Percentiles rank a stretch among this genome's conserved stretches.
Conservation (phyloP, 2,797 vertebrate genomes). For the Xiphorhynchus erythropygius region DNA sequence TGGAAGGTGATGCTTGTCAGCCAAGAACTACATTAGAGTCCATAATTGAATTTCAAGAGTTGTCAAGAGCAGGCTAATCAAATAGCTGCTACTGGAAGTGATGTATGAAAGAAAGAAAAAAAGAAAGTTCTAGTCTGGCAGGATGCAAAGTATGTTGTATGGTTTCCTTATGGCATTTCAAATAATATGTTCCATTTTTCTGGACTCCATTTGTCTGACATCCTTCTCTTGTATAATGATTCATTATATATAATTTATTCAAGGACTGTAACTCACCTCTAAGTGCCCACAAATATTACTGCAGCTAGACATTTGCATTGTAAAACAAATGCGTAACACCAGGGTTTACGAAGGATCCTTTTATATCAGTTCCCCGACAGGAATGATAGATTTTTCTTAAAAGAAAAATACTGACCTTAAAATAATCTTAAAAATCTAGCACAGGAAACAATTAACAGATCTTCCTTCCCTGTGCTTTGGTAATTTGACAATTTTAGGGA, state of each 20-base stretch:
- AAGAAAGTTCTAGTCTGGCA: neutral
- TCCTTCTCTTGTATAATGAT: constrained; percentile 40
- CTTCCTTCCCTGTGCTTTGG: neutral
- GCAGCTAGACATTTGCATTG: constrained; percentile 43
- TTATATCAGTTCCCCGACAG: neutral
- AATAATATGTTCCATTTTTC: constrained; percentile 28
- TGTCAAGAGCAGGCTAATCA: constrained; percentile 47
- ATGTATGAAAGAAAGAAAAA: neutral
- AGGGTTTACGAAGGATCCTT: constrained; percentile 24
- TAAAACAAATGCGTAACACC: neutral
- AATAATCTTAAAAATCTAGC: neutral
- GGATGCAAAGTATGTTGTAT: neutral
- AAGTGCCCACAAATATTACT: constrained; percentile 49
- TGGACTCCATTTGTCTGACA: constrained; percentile 13
- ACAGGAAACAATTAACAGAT: neutral
- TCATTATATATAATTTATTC: constrained; percentile 54
- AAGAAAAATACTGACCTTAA: neutral
- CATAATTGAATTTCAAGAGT: constrained; percentile 44
- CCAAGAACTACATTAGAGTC: constrained; percentile 28
- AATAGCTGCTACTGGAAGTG: neutral
- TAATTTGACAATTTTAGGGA: neutral
- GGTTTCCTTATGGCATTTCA: constrained; percentile 7
- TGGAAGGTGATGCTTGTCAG: constrained; percentile 36
- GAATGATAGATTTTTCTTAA: neutral
- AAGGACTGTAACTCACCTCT: constrained; percentile 43